phyloP scores from a whole-genome alignment of 2,797 vertebrate genomes.

The Taeniopygia guttata region DNA sequence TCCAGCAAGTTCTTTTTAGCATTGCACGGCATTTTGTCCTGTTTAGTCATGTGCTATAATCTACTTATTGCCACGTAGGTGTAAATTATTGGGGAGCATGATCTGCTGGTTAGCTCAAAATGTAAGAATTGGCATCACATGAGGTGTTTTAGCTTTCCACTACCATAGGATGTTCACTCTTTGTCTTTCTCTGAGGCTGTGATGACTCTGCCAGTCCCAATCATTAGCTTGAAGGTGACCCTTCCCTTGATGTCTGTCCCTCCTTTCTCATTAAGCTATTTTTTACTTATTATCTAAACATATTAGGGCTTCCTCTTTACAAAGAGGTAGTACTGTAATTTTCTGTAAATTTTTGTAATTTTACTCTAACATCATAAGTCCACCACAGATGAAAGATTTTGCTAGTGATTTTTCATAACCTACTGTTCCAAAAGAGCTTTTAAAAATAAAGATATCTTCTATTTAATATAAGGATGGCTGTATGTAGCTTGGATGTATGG shows the following conservation, averaged over 20 bases:
- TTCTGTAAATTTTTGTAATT: background rate
- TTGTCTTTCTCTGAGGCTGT: background rate
- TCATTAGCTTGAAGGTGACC: background rate
- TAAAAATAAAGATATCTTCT: background rate
- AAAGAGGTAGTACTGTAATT: background rate
- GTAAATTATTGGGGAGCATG: background rate
- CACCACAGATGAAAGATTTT: background rate
- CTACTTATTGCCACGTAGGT: background rate
- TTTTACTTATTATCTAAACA: background rate
- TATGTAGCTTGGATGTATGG: background rate
- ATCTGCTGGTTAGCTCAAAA: background rate
- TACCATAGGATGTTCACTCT: background rate
- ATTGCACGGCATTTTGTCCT: background rate
- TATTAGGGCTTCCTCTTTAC: background rate
- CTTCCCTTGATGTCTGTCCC: background rate
- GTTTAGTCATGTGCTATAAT: background rate
- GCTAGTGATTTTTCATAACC: background rate
- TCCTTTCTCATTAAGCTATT: background rate
- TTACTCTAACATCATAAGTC: background rate
- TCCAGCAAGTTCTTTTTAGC: background rate
- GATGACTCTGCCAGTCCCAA: background rate
- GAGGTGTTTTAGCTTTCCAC: background rate
- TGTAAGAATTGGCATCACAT: rapidly evolving
- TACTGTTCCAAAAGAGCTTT: background rate
- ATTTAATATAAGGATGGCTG: background rate